Conservation (phyloP, 2,113 vertebrate genomes). For the Eulemur macaco region DNA sequence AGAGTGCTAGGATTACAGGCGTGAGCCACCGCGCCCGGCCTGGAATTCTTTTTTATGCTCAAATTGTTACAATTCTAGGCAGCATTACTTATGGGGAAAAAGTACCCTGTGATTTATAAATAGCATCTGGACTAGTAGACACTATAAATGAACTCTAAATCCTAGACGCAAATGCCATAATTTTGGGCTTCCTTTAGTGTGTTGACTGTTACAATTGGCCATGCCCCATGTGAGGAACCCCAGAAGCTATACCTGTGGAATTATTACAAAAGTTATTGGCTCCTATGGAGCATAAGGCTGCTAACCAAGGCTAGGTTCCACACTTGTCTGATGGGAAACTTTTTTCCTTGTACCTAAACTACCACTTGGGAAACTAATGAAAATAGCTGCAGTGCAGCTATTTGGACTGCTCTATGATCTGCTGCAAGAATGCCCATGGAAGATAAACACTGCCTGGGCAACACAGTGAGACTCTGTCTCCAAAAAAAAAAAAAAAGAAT, state of each 20-base stretch:
- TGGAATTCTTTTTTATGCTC: background rate
- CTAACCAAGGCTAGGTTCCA: background rate
- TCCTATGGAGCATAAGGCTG: background rate
- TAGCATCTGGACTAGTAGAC: background rate
- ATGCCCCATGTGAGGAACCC: background rate
- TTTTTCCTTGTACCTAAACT: background rate
- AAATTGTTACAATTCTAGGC: background rate
- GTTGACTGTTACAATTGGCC: background rate
- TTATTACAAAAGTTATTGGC: background rate
- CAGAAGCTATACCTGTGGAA: background rate
- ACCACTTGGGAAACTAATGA: background rate
- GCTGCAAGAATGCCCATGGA: background rate
- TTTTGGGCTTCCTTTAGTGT: background rate
- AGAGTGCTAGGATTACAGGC: too few species aligned
- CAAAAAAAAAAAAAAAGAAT: background rate
- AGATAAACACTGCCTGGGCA: background rate
- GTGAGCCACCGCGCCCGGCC: too few species aligned
- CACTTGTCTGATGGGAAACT: background rate
- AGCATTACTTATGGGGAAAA: background rate
- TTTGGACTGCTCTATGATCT: background rate
- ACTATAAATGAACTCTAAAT: conserved; percentile 16
- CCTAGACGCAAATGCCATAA: background rate
- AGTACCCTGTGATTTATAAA: background rate
- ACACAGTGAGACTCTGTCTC: too few species aligned
- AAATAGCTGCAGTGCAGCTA: background rate